Evolutionary conservation across 2,888 invertebrate species (phyloP).

Genomic region (Tuta absoluta): DNA sequence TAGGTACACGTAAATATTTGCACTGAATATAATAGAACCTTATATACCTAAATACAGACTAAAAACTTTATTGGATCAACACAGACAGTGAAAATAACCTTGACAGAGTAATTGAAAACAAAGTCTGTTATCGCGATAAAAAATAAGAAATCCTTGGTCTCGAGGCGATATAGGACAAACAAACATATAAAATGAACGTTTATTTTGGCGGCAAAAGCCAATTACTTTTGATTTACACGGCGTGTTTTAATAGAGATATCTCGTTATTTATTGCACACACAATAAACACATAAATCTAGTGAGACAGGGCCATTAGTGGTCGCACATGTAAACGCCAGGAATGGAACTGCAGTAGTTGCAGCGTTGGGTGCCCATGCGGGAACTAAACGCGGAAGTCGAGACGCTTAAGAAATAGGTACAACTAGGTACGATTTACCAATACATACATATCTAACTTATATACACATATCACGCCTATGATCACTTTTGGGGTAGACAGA

Average conservation of each 20-base stretch:
- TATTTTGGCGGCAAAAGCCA: slow-evolving; percentile 24
- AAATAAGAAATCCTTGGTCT: not conserved
- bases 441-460: too few species aligned
- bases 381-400: not conserved
- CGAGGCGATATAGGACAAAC: slow-evolving; percentile 1
- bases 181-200: slow-evolving; percentile 6
- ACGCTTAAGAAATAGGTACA: not conserved
- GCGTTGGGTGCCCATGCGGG: not conserved
- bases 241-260: slow-evolving; percentile 31
- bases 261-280: slow-evolving; percentile 31
- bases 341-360: not conserved
- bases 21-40: too few species aligned
- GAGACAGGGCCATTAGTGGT: slow-evolving; percentile 29
- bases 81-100: not conserved
- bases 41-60: not conserved
- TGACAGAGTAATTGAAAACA: not conserved
- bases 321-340: not conserved
- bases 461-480: too few species aligned
- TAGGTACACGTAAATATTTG: too few species aligned
- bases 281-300: slow-evolving; percentile 31
- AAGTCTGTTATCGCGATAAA: slow-evolving; percentile 7
- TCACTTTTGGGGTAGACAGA: too few species aligned
- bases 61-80: slow-evolving; percentile 3
- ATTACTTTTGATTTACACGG: slow-evolving; percentile 33
- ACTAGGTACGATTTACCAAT: not conserved